Evolutionary conservation across 2,888 invertebrate species (phyloP), one percentile per base, ranked within the genome.

Genomic region (Scaptomyza tumidula): DNA sequence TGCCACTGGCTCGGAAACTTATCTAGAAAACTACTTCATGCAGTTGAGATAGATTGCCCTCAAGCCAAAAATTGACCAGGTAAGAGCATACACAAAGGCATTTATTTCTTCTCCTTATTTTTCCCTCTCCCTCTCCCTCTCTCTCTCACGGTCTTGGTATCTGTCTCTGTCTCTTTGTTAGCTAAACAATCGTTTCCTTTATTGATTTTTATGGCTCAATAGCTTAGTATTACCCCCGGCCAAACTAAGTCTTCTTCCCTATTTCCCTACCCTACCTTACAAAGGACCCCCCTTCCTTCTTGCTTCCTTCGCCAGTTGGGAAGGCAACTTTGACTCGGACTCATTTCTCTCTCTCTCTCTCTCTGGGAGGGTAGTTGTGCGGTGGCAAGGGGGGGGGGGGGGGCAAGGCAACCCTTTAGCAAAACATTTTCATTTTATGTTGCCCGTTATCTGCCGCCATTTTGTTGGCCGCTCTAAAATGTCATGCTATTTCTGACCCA

Each of bases 401-500:
- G 1, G 19, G 19, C 19, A 19, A 19, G 11, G 35, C 57, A 80
- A 87, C 74, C 85, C 87, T 80, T 80, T 67, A 69, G 79, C 16
- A 76, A 74, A 87, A 71, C 74, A 87, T 85, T 85, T 83, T 77
- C 75, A 74, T 87, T 83, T 85, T 82, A 71, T 76, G 72, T 64
- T 64, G 68, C 29, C 59, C 68, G 72, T 66, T 84, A 76, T 85
- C 87, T 75, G 80, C 54, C 86, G 74, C 71, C 88, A 85, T 87
- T 87, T 87, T 79, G 88, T 73, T 77, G 71, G 63, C 69, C 68
- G 78, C 66, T 68, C 68, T 65, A 86, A 75, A 88, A 78, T 83
- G 88, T 80, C 88, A 86, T 80, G 86, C 85, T 88, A 85, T 85
- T 85, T 84, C 77, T 86, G 88, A 88, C 88, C 88, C 86, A 85